phyloP scores from a whole-genome alignment of 2,113 vertebrate species.

The Apodemus sylvaticus region DNA sequence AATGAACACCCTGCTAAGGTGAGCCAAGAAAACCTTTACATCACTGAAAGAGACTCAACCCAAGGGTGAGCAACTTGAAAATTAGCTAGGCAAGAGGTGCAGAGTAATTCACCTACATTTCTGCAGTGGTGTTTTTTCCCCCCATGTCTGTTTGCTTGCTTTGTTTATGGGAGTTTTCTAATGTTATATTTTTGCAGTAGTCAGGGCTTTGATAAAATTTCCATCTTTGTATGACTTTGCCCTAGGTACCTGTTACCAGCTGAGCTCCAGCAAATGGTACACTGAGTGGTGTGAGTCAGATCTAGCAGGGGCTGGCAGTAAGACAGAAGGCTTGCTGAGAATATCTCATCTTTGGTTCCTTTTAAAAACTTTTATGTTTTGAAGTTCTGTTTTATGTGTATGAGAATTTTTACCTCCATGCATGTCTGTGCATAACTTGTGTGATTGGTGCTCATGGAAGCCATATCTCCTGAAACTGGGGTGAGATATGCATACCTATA shows the following conservation, averaged over 20 bases:
- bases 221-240: neutral
- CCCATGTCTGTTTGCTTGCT: neutral
- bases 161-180: neutral
- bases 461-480: neutral
- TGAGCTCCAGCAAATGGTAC: neutral
- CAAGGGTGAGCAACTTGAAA: neutral
- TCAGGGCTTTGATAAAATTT: neutral
- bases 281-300: neutral
- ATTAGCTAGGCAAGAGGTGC: neutral
- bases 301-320: neutral
- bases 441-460: neutral
- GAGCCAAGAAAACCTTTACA: neutral
- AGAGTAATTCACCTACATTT: neutral
- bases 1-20: neutral
- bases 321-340: neutral
- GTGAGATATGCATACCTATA: neutral
- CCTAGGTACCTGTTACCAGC: neutral
- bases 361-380: neutral
- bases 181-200: neutral
- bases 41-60: neutral
- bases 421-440: neutral
- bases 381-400: neutral
- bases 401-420: neutral
- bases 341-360: neutral
- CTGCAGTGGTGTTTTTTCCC: neutral